Evolutionary conservation across 2,888 invertebrate genomes (phyloP), one percentile per base, ranked within the genome.

Genomic region (Allophyes oxyacanthae): DNA sequence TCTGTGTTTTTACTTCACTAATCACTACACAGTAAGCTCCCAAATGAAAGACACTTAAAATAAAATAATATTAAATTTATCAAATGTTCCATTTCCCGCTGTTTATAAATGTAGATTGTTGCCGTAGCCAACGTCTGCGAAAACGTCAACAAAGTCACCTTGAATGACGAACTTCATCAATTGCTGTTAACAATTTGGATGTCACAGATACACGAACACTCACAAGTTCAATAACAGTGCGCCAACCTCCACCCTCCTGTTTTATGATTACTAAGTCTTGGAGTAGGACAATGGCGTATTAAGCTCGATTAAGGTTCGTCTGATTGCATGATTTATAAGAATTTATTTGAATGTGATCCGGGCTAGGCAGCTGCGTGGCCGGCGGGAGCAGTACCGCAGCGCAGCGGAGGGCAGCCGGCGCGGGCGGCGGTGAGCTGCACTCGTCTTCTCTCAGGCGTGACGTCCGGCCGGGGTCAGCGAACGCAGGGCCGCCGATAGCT

Each of bases 381-480:
- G 64, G 52, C 44, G 55, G 52, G 50, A 32, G 44, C 60, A 52
- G 44, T 58, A 45, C 50, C 55, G 61, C 71, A 64, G 43, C 62
- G 66, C 56, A 67, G 60, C 61, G 75, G 75, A 65, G 79, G 75
- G 65, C 80, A 71, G 73, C 67, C 68, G 57, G 72, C 62, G 60
- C 66, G 57, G 60, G 56, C 56, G 66, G 82, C 75, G 78, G 81
- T 81, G 84, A 83, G 84, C 84, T 87, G 89, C 90, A 85, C 86
- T 88, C 87, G 88, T 85, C 88, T 91, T 86, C 89, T 86, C 85
- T 91, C 85, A 89, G 88, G 85, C 92, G 90, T 91, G 89, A 89
- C 89, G 89, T 87, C 87, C 86, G 90, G 87, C 86, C 87, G 91
- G 89, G 92, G 92, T 92, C 92, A 89, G 85, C 87, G 92, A 86